Base-by-base conservation (phyloP, 2,888 invertebrate genomes). In the Phymatocera aterrima region DNA sequence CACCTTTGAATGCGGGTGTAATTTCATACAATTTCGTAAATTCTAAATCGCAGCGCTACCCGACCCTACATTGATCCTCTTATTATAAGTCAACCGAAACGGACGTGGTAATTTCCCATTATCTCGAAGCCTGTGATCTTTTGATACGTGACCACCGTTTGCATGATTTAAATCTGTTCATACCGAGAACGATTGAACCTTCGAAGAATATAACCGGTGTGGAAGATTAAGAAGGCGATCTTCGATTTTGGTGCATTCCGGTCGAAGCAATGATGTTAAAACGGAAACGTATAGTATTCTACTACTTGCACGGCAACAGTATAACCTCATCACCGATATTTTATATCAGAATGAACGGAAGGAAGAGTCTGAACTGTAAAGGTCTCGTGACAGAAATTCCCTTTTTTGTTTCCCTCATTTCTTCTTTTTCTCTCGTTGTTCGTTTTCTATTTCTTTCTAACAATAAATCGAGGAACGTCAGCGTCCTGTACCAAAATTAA, bases 21-120 rank as follows among this genome's bases (percentile, higher is more conserved):
- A 75, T 75, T 57, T 43, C 75, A 75, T 75, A 75, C 75, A 75
- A 75, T 75, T 75, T 75, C 37, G 72, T 72, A 51, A 72, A 72
- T 18, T n/a, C 72, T 18, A 72, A 72, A 72, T 72, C 51, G 60
- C 57, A 31, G 15, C 24, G 57, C 75, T 57, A 54, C 28, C 57
- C 75, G 75, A 57, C 57, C 57, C 75, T 57, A 57, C n/a, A n/a
- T 60, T 75, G 57, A 40, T 75, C 75, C 57, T n/a, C 43, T 57
- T n/a, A 75, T 75, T 57, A 40, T 24, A 43, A 57, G 75, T 60
- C 75, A 72, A 51, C 34, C 34, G n/a, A 72, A 68, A 68, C 46
- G 72, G 72, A 72, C 51, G 43, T 57, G 40, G 57, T 43, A 12
- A 40, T 60, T 75, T 57, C 57, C 75, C 57, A 75, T 75, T 75